Evolutionary conservation across 2,888 invertebrate genomes (phyloP).

Genomic region (Galeopsomyia nigrocyanea): DNA sequence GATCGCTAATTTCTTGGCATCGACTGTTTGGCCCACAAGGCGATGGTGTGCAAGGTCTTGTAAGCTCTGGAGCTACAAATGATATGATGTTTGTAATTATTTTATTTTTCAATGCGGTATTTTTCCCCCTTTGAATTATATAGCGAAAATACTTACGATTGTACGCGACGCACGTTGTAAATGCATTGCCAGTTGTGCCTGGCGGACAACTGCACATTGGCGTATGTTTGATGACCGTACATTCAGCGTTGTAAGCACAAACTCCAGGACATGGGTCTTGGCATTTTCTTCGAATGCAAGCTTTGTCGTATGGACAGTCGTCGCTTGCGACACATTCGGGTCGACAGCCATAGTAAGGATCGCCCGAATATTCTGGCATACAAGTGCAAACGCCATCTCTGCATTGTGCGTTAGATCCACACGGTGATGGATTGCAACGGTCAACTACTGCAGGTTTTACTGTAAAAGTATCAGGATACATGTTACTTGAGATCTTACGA

Average conservation of each 20-base stretch:
- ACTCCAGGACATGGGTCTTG: slow-evolving; percentile 72
- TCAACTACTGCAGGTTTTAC: slow-evolving; percentile 62
- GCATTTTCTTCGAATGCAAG: slow-evolving; percentile 74
- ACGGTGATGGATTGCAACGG: slow-evolving; percentile 82
- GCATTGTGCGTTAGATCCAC: slow-evolving; percentile 80
- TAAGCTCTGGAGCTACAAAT: slow-evolving; percentile 21
- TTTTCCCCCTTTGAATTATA: neutral
- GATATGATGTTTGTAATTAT: slow-evolving; percentile 22
- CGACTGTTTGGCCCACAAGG: slow-evolving; percentile 70
- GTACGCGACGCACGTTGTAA: slow-evolving; percentile 68
- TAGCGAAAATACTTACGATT: slow-evolving; percentile 20
- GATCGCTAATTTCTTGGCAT: slow-evolving; percentile 68
- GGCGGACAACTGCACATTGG: slow-evolving; percentile 75
- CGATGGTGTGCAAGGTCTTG: slow-evolving; percentile 67
- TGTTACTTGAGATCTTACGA: too few relatives aligned
- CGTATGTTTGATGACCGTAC: slow-evolving; percentile 77
- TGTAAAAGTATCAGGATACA: slow-evolving; percentile 3
- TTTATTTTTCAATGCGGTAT: neutral
- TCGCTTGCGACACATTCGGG: slow-evolving; percentile 72
- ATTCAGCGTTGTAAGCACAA: slow-evolving; percentile 74
- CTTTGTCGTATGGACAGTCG: slow-evolving; percentile 71
- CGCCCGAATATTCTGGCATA: slow-evolving; percentile 70
- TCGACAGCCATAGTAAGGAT: slow-evolving; percentile 77
- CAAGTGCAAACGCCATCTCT: slow-evolving; percentile 71
- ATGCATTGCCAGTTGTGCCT: slow-evolving; percentile 79